Evolutionary conservation across 1,140 invertebrate genomes (phyloP).

Genomic region (Calephelis nemesis): DNA sequence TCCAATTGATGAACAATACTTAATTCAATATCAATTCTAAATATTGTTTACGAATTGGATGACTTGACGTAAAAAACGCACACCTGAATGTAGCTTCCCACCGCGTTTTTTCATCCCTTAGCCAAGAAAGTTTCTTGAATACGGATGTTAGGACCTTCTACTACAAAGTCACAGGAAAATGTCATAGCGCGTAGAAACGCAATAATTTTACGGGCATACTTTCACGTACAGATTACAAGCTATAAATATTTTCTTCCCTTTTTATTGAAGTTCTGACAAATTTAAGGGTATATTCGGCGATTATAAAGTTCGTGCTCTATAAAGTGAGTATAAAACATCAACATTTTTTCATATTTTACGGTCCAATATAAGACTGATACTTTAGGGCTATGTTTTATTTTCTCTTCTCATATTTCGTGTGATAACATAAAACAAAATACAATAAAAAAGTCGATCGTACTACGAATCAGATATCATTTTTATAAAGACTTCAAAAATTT

Average conservation of each 20-base stretch:
- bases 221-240: slow-evolving; percentile 54
- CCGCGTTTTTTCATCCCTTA: no score
- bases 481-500: no score
- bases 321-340: slow-evolving; percentile 12
- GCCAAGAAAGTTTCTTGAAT: no score
- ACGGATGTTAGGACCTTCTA: slow-evolving; percentile 61
- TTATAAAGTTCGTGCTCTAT: slow-evolving; percentile 27
- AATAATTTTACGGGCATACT: slow-evolving; percentile 63
- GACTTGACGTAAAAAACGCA: no score
- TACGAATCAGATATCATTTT: no score
- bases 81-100: no score
- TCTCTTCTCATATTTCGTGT: neutral
- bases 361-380: neutral
- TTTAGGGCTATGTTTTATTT: neutral
- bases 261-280: slow-evolving; percentile 51
- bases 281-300: slow-evolving; percentile 45
- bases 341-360: slow-evolving; percentile 16
- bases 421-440: neutral
- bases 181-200: slow-evolving; percentile 68
- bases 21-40: no score
- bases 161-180: slow-evolving; percentile 73
- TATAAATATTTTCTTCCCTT: slow-evolving; percentile 54
- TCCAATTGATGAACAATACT: no score
- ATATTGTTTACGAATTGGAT: no score
- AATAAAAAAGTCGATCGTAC: neutral